Conservation (phyloP, 2,797 vertebrate species). For the Etheostoma perlongum region DNA sequence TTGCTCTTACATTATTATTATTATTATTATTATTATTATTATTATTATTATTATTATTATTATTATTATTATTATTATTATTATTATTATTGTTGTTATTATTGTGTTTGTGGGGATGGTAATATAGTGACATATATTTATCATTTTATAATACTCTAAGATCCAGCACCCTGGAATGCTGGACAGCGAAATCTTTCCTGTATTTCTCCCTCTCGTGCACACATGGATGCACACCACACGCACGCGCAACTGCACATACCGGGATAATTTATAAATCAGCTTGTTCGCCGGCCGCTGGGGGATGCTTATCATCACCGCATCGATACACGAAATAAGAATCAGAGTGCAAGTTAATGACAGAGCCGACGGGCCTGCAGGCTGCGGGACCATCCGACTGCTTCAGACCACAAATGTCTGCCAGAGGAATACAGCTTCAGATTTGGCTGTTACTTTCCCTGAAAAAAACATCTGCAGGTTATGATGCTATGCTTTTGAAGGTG, state of each 20-base stretch:
- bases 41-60: no score
- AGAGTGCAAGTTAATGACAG: conserved; percentile 39
- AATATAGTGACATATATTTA: neutral
- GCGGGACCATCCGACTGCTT: conserved; percentile 20
- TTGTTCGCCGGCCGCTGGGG: conserved; percentile 11
- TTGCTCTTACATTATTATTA: no score
- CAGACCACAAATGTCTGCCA: conserved; percentile 34
- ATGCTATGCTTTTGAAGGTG: no score
- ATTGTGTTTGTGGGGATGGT: neutral
- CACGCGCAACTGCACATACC: neutral
- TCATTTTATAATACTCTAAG: no score
- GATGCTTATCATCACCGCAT: conserved; percentile 44
- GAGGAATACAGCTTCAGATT: no score
- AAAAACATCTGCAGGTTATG: neutral
- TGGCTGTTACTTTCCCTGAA: no score
- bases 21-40: no score
- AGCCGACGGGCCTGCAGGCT: conserved; percentile 50
- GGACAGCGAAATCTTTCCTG: conserved; percentile 13
- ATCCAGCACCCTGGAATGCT: neutral
- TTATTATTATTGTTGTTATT: no score
- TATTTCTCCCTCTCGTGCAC: neutral
- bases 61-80: no score
- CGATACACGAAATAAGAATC: conserved; percentile 42
- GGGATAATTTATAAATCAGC: conserved; percentile 47
- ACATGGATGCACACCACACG: neutral